Evolutionary conservation across 2,888 invertebrate species (phyloP).

Genomic region (Philonicus albiceps): DNA sequence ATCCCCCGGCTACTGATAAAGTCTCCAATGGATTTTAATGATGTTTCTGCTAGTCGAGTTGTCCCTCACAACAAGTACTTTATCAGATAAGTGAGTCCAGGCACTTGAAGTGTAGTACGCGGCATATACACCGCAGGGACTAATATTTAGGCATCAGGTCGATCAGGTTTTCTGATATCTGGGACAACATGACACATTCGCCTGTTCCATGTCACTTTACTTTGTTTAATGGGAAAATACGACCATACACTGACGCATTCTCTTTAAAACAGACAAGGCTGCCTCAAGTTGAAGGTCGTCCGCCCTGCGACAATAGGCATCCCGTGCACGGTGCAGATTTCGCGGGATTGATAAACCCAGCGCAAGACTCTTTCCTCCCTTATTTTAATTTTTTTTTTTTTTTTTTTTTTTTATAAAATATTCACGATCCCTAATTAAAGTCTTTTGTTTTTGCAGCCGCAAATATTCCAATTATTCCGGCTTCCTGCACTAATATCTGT

Average conservation of each 20-base stretch:
- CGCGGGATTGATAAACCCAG: neutral
- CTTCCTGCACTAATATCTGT: neutral
- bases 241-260: constrained; percentile 37
- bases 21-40: constrained; percentile 45
- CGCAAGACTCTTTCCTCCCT: neutral
- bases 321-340: neutral
- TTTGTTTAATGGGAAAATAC: constrained; percentile 37
- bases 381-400: too few relatives aligned
- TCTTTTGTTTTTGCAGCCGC: neutral
- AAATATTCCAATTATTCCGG: neutral
- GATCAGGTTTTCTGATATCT: constrained; percentile 44
- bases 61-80: constrained; percentile 39
- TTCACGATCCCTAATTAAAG: neutral
- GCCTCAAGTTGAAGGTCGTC: constrained; percentile 44
- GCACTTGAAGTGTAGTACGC: constrained; percentile 22
- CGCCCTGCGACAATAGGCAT: neutral
- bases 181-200: constrained; percentile 45
- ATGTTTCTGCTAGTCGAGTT: constrained; percentile 40
- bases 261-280: constrained; percentile 39
- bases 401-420: neutral
- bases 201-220: constrained; percentile 43
- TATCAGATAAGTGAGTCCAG: constrained; percentile 33
- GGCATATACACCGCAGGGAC: constrained; percentile 26
- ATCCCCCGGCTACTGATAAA: constrained; percentile 41
- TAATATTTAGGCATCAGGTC: constrained; percentile 43